A percentile compares a stretch with the other conserved stretches of the same genome.
phyloP scores from a whole-genome alignment of 2,888 invertebrate species.

The Machimus rusticus region DNA sequence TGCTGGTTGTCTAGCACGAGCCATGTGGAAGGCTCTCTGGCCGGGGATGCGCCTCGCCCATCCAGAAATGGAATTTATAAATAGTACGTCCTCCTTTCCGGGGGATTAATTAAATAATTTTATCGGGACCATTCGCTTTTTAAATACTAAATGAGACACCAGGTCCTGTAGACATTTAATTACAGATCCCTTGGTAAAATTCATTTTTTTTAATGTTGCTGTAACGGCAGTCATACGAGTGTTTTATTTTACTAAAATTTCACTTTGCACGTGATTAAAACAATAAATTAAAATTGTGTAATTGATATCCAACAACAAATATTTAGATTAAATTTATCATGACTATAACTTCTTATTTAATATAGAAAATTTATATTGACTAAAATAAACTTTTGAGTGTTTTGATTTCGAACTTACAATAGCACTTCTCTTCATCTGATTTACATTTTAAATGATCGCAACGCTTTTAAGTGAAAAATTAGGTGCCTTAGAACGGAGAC shows the following conservation, averaged over 20 bases:
- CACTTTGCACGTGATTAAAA: neutral
- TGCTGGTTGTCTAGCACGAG: constrained; percentile 39
- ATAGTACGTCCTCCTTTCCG: constrained; percentile 21
- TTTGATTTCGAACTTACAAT: too few species aligned
- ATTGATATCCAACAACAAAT: neutral
- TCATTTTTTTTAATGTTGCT: neutral
- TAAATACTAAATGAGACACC: neutral
- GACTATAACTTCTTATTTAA: too few species aligned
- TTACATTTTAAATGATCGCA: too few species aligned
- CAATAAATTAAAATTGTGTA: neutral
- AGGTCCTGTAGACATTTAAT: neutral
- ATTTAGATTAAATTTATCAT: too few species aligned
- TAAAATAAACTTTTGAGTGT: too few species aligned
- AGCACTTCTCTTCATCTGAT: too few species aligned
- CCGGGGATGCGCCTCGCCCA: neutral
- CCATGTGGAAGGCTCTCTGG: constrained; percentile 34
- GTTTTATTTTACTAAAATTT: neutral
- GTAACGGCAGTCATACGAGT: neutral
- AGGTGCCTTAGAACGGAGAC: too few species aligned
- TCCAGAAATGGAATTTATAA: constrained; percentile 46
- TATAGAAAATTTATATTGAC: too few species aligned
- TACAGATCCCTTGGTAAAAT: neutral
- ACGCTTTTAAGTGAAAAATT: too few species aligned
- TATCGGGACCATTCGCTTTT: neutral
- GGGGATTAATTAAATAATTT: neutral